A percentile compares a stretch with the other conserved stretches of the same genome.
Evolutionary conservation across 35 echinoderm and acorn worm genomes (phyloP).

Genomic region (Hemicentrotus pulcherrimus): DNA sequence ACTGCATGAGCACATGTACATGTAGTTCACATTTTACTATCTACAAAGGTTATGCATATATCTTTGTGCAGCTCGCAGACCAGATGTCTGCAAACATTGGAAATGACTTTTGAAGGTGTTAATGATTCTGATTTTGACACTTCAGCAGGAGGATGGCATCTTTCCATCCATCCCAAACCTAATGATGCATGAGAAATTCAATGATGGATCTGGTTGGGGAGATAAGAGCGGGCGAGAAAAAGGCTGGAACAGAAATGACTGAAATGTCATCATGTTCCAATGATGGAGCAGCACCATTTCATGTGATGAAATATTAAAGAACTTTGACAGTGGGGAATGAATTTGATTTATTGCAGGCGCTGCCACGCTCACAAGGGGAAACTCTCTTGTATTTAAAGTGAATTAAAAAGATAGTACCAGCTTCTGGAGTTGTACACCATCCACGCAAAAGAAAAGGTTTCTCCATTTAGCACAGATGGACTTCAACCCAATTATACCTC

Average conservation of each 20-base stretch:
- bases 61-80: neutral
- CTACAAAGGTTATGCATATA: neutral
- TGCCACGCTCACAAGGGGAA: neutral
- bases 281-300: neutral
- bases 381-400: neutral
- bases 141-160: neutral
- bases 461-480: too few relatives aligned
- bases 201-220: neutral
- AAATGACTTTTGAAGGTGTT: neutral
- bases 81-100: neutral
- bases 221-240: neutral
- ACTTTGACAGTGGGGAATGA: neutral
- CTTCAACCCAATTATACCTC: too few relatives aligned
- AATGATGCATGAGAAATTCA: neutral
- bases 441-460: too few relatives aligned
- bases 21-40: too few relatives aligned
- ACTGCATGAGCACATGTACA: too few relatives aligned
- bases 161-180: neutral
- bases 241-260: neutral
- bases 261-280: neutral
- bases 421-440: neutral
- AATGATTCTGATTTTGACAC: constrained; percentile 19
- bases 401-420: neutral
- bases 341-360: neutral
- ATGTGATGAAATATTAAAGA: neutral